Percentiles rank a stretch among this genome's conserved stretches.
Conservation (phyloP, 2,888 invertebrate species). For the Tupiocoris notatus region DNA sequence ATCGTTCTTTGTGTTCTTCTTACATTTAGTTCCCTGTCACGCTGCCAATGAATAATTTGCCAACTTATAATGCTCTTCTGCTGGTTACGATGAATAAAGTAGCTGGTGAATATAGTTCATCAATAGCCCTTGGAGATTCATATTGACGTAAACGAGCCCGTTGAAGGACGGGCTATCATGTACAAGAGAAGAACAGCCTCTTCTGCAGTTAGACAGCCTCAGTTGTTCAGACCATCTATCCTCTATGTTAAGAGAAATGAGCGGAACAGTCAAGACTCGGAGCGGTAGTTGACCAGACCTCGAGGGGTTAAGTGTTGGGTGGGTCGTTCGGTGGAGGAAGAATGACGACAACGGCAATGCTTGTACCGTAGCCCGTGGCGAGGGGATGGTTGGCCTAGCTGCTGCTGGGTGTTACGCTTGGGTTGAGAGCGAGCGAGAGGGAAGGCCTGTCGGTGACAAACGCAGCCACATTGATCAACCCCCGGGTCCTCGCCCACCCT, state of each 20-base stretch:
- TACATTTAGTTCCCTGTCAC: too few relatives aligned
- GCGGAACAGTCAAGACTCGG: not conserved
- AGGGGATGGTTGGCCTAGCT: not conserved
- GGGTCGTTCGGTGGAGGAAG: not conserved
- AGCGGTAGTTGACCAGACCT: not conserved
- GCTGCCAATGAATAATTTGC: too few relatives aligned
- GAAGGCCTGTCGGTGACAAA: constrained; percentile 27
- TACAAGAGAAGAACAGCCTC: not conserved
- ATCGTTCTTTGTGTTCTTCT: too few relatives aligned
- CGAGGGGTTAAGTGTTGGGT: not conserved
- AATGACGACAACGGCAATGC: not conserved
- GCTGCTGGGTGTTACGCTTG: constrained; percentile 17
- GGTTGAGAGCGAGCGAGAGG: constrained; percentile 15
- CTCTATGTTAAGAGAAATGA: not conserved
- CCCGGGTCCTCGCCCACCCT: not conserved
- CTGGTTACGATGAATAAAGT: too few relatives aligned
- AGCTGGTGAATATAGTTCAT: too few relatives aligned
- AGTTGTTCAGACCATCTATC: not conserved
- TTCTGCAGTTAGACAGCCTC: not conserved
- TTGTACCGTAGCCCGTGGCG: not conserved
- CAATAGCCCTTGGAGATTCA: too few relatives aligned
- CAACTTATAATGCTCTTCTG: too few relatives aligned
- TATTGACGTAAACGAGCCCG: not conserved
- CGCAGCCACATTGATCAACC: constrained; percentile 34
- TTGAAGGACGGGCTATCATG: not conserved